Evolutionary conservation across 2,113 vertebrate genomes (phyloP), one percentile per base, ranked within the genome.

Genomic region (Centropus bengalensis): DNA sequence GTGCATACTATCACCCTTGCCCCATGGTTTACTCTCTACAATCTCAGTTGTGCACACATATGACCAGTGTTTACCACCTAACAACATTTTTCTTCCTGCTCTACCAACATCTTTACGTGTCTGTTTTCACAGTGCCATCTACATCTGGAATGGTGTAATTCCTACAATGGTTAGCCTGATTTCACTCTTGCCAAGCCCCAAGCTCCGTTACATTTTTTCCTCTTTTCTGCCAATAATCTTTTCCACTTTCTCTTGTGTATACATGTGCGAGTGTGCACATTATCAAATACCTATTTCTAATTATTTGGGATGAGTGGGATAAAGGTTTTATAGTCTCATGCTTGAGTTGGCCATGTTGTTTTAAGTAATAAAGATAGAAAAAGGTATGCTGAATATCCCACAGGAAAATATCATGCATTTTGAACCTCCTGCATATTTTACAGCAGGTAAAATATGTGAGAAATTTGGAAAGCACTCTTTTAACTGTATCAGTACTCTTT

Each of bases 381-480:
- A 88, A 74, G 27, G 58, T 78, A 42, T 89, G 79, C 80, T 85
- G 81, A 70, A 77, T n/a, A 94, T 82, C 42, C 62, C 77, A 89
- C 24, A 82, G 85, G 70, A 92, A 97, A 33, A 21, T 74, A n/a
- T 80, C 14, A 7, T 26, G 44, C 32, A 33, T 92, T 95, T 91
- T 82, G 44, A 91, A 92, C 59, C 47, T 93, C 40, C 52, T 80
- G 82, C 75, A 71, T 90, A 95, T 92, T 96, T 94, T 82, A n/a
- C 88, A 69, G 52, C 71, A 82, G 62, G 79, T 88, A 96, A 97
- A 95, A 59, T 88, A 95, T 47, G 82, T 90, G 58, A 86, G 83
- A 92, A 95, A 97, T 91, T 75, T 93, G 42, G 58, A 63, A 71
- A 51, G 40, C 2, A 7, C 68, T 96, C 33, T 96, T 78, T 78